Conservation (phyloP, 2,113 vertebrate genomes). For the Ariopsis seemanni region DNA sequence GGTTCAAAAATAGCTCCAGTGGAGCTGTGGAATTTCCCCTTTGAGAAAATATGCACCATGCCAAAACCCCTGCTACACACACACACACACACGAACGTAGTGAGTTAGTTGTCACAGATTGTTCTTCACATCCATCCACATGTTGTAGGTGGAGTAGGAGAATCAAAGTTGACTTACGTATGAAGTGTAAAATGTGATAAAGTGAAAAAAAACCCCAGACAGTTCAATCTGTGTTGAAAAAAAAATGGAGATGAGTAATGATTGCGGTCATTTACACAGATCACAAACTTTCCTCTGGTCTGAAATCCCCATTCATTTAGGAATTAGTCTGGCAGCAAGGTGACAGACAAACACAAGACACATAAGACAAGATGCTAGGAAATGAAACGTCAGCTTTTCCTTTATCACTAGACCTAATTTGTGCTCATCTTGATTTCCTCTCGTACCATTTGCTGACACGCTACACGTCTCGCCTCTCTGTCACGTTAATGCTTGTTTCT, state of each 20-base stretch:
- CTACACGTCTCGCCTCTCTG: background rate
- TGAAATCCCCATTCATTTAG: slow-evolving; percentile 33
- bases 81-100: slow-evolving; percentile 25
- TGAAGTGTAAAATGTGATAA: background rate
- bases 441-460: background rate
- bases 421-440: slow-evolving; percentile 1
- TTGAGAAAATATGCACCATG: slow-evolving; percentile 31
- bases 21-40: slow-evolving; percentile 45
- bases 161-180: background rate
- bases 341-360: slow-evolving; percentile 1
- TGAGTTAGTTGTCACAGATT: background rate
- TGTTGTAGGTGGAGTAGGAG: background rate
- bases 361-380: background rate
- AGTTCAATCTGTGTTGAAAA: background rate
- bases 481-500: background rate
- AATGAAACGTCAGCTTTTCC: background rate
- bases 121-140: slow-evolving; percentile 2
- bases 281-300: slow-evolving; percentile 16
- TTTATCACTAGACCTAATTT: background rate
- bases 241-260: background rate
- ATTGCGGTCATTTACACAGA: slow-evolving; percentile 21
- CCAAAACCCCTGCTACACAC: slow-evolving; percentile 26
- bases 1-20: slow-evolving; percentile 39
- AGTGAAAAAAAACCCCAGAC: background rate
- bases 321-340: slow-evolving; percentile 8